Evolutionary conservation across 2,888 invertebrate species (phyloP).

Genomic region (Iphiclides podalirius): DNA sequence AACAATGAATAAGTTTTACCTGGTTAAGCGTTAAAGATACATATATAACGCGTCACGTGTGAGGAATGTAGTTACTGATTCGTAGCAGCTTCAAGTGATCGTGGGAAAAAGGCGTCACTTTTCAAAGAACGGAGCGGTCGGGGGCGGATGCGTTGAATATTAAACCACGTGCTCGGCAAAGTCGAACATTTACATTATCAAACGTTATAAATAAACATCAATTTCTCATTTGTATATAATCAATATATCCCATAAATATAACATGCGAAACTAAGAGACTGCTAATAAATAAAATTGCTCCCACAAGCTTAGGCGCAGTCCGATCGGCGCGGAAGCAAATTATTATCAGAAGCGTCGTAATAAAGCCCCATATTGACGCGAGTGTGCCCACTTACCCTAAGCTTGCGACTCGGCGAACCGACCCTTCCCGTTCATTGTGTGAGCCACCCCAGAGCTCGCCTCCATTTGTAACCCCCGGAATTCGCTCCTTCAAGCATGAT

Average conservation of each 20-base stretch:
- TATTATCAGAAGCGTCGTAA: slow-evolving; percentile 67
- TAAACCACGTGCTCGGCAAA: slow-evolving; percentile 45
- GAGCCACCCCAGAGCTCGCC: slow-evolving; percentile 75
- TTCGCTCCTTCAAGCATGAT: slow-evolving; percentile 77
- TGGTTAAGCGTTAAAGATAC: slow-evolving; percentile 1
- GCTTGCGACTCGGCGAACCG: slow-evolving; percentile 57
- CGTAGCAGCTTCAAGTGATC: slow-evolving; percentile 56
- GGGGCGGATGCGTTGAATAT: slow-evolving; percentile 59
- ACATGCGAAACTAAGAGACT: not conserved
- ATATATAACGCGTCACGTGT: not conserved
- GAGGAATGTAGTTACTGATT: slow-evolving; percentile 40
- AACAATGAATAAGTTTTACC: slow-evolving; percentile 8
- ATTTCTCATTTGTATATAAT: too few relatives aligned
- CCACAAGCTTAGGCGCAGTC: not conserved
- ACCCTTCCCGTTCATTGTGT: slow-evolving; percentile 76
- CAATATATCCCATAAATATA: too few relatives aligned
- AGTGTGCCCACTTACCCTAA: slow-evolving; percentile 76
- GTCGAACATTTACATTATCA: slow-evolving; percentile 9
- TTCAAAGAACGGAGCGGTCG: slow-evolving; percentile 52
- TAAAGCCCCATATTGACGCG: slow-evolving; percentile 76
- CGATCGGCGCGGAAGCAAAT: slow-evolving; percentile 57
- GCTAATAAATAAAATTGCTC: slow-evolving; percentile 31
- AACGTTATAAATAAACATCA: too few relatives aligned
- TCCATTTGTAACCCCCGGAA: slow-evolving; percentile 77
- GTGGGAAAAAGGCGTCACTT: slow-evolving; percentile 70